Conservation (phyloP, 2,888 invertebrate genomes). For the Petrophora chlorosata region DNA sequence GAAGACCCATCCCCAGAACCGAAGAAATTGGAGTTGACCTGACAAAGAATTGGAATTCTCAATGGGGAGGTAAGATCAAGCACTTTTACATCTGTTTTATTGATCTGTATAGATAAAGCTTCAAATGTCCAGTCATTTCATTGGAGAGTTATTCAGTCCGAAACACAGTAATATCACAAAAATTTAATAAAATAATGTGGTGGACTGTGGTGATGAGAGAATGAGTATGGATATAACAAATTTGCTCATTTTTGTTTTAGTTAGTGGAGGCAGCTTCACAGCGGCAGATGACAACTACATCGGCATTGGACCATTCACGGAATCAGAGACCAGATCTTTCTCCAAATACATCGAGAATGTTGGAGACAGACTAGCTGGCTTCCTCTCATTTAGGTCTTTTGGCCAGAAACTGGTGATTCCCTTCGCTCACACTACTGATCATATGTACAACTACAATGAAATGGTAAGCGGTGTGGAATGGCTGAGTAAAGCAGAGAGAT, state of each 20-base stretch:
- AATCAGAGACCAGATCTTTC: slow-evolving; percentile 76
- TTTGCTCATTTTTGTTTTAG: slow-evolving; percentile 57
- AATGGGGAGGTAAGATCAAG: slow-evolving; percentile 82
- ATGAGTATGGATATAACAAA: no score
- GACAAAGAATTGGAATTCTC: slow-evolving; percentile 86
- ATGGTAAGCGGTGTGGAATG: slow-evolving; percentile 54
- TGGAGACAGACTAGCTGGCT: slow-evolving; percentile 70
- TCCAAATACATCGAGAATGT: slow-evolving; percentile 70
- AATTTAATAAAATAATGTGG: no score
- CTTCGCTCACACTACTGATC: slow-evolving; percentile 76
- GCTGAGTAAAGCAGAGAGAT: no score
- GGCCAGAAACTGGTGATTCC: slow-evolving; percentile 85
- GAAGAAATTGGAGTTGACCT: slow-evolving; percentile 85
- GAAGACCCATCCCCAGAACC: slow-evolving; percentile 61
- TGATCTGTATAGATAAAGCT: no score
- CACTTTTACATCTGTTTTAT: background rate
- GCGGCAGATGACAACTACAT: slow-evolving; percentile 71
- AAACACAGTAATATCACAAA: no score
- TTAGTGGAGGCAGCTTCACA: slow-evolving; percentile 72
- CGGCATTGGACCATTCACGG: slow-evolving; percentile 83
- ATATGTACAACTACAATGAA: slow-evolving; percentile 73
- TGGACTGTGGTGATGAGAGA: no score
- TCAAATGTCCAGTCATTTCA: no score
- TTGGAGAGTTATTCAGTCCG: no score
- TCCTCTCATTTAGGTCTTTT: slow-evolving; percentile 86